Base-by-base conservation (phyloP, 2,888 invertebrate genomes). In the Vannuccia rotundouncinata region DNA sequence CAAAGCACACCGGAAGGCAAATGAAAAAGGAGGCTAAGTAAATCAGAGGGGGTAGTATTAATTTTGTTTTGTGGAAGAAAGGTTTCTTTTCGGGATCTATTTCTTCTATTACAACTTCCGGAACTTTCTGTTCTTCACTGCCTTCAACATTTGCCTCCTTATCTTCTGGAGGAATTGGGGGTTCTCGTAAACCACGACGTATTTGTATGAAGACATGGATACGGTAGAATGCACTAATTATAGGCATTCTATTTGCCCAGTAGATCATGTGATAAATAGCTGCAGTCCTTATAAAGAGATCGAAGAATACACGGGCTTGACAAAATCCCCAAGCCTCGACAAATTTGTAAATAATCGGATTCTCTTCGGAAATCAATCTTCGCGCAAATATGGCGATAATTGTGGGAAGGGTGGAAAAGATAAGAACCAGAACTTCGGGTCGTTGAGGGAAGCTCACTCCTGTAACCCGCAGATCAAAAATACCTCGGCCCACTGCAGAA, bases 261-360 rank as follows among this genome's bases (percentile, higher is more conserved):
- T 74, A 74, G 17, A 74, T n/a, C 75, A 74, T 74, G 30, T 74
- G 75, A 30, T 74, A 74, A 2, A 74, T n/a, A 10, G 75, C 75
- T 13, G 75, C 75, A 74, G 75, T 74, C 31, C 75, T 28, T 28
- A 30, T 30, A 74, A 74, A 74, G 30, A 74, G 29, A n/a, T 74
- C 75, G 29, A 74, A 74, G 30, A 74, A 74, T 28, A 74, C n/a
- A 30, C 29, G 29, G 25, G 75, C 31, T 25, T 74, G 75, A 28
- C 75, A 74, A 28, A 30, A 74, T n/a, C 75, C 75, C 75, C 75
- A 74, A n/a, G n/a, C n/a, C n/a, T n/a, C n/a, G n/a, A n/a, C n/a
- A n/a, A n/a, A n/a, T 74, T 74, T 74, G 29, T 74, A 74, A 5
- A 29, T 30, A n/a, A 74, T 74, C n/a, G 29, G 29, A 30, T 74